Evolutionary conservation across 2,113 vertebrate species (phyloP).

Genomic region (Heterocephalus glaber): DNA sequence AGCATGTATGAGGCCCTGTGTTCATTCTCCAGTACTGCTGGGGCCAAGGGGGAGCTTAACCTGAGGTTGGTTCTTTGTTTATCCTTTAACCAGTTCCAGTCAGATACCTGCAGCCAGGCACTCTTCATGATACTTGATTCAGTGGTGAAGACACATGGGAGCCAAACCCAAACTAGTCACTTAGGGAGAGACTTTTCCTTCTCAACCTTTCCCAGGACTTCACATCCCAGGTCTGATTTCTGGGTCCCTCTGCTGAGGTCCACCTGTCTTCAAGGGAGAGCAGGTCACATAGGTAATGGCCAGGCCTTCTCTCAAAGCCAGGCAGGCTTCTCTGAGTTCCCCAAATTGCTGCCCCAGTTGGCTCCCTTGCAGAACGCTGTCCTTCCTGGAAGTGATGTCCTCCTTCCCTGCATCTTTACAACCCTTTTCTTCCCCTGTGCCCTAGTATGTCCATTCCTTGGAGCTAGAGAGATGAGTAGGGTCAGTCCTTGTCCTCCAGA

Average conservation of each 20-base stretch:
- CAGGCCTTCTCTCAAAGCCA: neutral
- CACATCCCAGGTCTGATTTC: neutral
- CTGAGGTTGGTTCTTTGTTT: neutral
- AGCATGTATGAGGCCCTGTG: neutral
- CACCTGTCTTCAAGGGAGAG: neutral
- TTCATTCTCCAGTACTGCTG: neutral
- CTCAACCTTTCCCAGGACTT: neutral
- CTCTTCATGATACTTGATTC: neutral
- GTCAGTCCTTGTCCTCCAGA: slow-evolving; percentile 24
- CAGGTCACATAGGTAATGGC: neutral
- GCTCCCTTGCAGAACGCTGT: neutral
- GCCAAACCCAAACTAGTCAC: neutral
- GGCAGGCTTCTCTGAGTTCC: neutral
- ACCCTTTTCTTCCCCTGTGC: neutral
- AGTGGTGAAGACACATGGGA: neutral
- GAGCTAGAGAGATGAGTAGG: neutral
- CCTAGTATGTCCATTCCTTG: neutral
- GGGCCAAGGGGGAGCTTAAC: neutral
- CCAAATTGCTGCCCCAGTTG: neutral
- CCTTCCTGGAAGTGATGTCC: neutral
- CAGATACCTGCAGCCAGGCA: neutral
- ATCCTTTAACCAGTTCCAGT: neutral
- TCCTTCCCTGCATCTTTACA: neutral
- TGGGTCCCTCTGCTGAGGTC: neutral
- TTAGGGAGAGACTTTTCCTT: neutral